Evolutionary conservation across 2,797 vertebrate genomes (phyloP), one percentile per base, ranked within the genome.

Genomic region (Karalla daura): DNA sequence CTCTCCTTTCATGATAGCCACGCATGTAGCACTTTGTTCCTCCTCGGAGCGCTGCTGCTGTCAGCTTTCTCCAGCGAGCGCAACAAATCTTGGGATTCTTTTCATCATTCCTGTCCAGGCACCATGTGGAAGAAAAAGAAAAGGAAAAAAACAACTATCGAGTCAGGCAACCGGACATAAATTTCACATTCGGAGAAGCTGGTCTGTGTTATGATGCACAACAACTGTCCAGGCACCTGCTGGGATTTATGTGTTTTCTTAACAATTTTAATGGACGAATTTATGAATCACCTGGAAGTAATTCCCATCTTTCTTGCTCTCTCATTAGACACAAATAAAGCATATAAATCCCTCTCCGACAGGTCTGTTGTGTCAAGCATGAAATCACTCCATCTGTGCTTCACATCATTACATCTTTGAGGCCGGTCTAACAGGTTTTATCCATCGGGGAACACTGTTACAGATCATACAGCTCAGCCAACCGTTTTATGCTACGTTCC

Each of bases 21-120:
- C 12, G 62, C 69, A 41, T 69, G 59, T 41, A 55, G 73, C 65
- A 71, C 74, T 81, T 70, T 65, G 65, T 76, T 78, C 46, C 56
- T 24, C 56, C 67, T 41, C 37, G 53, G 56, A 64, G 37, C 53
- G 41, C 35, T 13, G 36, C 47, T 50, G 45, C 64, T 80, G 73
- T 78, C 55, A 79, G 64, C 43, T 66, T 53, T 59, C 27, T 18
- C 28, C 27, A 8, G n/a, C 9, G 5, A 41, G 49, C 11, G 9
- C 56, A 58, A 25, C 49, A 49, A 63, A 69, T 80, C 50, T 43
- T 33, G 41, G 13, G n/a, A 35, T 30, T 63, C 41, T 63, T 74
- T 59, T 65, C 62, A 70, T 78, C 58, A 70, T 20, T 64, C 59
- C 1, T 8, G 63, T 64, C 66, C 53, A 74, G 74, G n/a, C 32